These are phyloP conservation scores for Ophonus ardosiacus DNA, from an alignment of 2,888 invertebrate species.

Conservation along the genomic window DNA sequence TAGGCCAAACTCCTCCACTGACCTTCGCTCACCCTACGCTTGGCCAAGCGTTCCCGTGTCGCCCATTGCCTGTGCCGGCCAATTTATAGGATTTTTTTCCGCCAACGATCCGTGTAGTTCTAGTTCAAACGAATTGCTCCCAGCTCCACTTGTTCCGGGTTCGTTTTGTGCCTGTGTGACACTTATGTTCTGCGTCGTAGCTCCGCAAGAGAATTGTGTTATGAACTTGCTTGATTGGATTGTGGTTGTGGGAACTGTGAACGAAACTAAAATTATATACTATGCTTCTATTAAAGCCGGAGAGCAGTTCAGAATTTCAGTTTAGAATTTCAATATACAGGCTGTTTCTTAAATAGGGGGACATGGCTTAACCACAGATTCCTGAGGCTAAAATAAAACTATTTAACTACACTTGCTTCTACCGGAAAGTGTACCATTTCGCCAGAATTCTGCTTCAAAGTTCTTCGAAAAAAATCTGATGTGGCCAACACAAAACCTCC, in stretches of 20 bases:
- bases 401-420: too few species aligned
- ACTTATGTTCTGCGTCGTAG: background rate
- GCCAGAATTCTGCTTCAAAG: too few species aligned
- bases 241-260: background rate
- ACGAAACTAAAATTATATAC: constrained; percentile 1
- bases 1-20: background rate
- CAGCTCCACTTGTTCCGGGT: constrained; percentile 24
- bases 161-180: background rate
- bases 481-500: too few species aligned
- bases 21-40: background rate
- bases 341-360: too few species aligned
- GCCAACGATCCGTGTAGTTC: constrained; percentile 53
- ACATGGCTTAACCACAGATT: too few species aligned
- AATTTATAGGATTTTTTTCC: constrained; percentile 55
- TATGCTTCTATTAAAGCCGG: background rate
- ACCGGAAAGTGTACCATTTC: too few species aligned
- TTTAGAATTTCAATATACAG: background rate
- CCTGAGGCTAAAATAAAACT: too few species aligned
- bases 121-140: background rate
- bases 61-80: constrained; percentile 45
- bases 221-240: constrained; percentile 6
- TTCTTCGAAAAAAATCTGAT: too few species aligned
- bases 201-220: constrained; percentile 14
- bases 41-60: background rate
- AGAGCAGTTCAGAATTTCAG: background rate